phyloP scores from a whole-genome alignment of 2,797 vertebrate genomes.

The Leptatherina wallacei region DNA sequence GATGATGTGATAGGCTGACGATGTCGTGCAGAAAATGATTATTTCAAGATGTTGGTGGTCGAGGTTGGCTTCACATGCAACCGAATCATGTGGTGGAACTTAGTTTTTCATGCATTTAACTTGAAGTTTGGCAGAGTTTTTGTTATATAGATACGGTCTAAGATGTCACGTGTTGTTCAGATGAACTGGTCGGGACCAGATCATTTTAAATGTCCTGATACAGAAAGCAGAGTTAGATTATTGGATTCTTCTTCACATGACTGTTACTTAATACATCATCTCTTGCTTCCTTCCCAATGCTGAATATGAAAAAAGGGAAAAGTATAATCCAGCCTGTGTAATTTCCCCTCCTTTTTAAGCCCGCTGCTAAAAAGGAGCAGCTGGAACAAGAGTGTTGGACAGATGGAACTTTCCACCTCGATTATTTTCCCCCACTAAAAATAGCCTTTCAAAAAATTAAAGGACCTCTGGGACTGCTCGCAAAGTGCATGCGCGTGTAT shows the following conservation, averaged over 20 bases:
- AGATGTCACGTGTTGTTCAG: no score
- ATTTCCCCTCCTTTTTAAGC: slow-evolving; percentile 46
- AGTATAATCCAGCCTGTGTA: slow-evolving; percentile 48
- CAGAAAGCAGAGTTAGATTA: not conserved
- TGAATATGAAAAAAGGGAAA: slow-evolving; percentile 32
- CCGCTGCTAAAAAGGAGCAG: slow-evolving; percentile 84
- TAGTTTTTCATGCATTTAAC: not conserved
- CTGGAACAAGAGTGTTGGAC: slow-evolving; percentile 85
- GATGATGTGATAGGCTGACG: not conserved
- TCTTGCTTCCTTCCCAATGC: slow-evolving; percentile 27
- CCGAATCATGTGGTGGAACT: not conserved
- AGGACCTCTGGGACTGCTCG: slow-evolving; percentile 81
- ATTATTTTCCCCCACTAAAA: slow-evolving; percentile 86
- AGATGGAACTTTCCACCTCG: slow-evolving; percentile 90
- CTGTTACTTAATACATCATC: not conserved
- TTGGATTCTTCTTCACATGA: not conserved
- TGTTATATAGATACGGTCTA: not conserved
- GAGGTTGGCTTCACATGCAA: not conserved
- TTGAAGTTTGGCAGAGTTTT: not conserved
- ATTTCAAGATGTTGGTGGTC: no score
- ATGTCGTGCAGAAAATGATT: not conserved
- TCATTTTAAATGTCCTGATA: not conserved
- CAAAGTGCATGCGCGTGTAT: slow-evolving; percentile 71
- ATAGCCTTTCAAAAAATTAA: slow-evolving; percentile 86
- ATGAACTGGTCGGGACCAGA: not conserved